Conservation (phyloP, 2,888 invertebrate genomes). For the Athripsodes cinereus region DNA sequence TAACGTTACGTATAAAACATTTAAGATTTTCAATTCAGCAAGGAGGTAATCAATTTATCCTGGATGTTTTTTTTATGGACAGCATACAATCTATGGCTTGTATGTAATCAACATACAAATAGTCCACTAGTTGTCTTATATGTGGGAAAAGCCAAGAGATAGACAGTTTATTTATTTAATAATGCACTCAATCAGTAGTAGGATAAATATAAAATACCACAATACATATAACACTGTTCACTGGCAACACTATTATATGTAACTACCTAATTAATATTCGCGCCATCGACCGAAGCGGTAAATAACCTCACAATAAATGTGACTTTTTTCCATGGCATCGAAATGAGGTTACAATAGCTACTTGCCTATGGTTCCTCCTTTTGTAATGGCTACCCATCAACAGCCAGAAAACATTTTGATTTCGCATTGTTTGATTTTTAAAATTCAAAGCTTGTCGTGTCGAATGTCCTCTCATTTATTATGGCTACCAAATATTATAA, state of each 20-base stretch:
- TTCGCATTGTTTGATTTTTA: constrained; percentile 21
- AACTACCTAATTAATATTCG: neutral
- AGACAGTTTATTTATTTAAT: no score
- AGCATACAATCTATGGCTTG: no score
- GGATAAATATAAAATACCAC: no score
- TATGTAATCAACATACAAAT: no score
- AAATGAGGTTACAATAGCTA: constrained; percentile 22
- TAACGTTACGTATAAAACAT: no score
- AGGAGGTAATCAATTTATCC: no score
- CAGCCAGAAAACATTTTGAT: constrained; percentile 12
- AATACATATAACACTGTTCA: no score
- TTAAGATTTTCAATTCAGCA: no score
- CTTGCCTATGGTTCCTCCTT: constrained; percentile 12
- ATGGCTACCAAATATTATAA: constrained; percentile 8
- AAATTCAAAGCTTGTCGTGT: constrained; percentile 18
- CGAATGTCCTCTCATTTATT: constrained; percentile 16
- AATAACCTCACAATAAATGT: constrained; percentile 10
- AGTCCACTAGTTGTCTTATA: no score
- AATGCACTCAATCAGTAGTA: no score
- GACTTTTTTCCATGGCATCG: constrained; percentile 22
- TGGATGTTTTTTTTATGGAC: no score
- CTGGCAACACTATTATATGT: neutral
- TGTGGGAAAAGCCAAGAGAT: no score
- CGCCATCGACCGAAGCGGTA: constrained; percentile 7
- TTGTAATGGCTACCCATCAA: neutral